These are phyloP conservation scores for Scartelaos histophorus DNA, from an alignment of 2,113 vertebrate genomes.

Conservation along the genomic window DNA sequence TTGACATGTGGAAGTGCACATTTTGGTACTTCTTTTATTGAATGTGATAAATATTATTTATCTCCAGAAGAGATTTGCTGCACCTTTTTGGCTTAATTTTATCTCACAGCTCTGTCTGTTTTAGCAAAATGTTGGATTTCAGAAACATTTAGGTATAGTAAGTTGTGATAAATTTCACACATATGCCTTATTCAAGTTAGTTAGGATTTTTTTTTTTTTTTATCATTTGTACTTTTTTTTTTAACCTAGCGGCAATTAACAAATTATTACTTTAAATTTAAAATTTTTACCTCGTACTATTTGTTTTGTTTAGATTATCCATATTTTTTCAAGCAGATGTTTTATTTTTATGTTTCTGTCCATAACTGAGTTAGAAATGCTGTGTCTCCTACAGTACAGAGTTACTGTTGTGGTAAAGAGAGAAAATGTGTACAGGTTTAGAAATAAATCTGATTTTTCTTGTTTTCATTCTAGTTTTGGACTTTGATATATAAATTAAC, in stretches of 20 bases:
- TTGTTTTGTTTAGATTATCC: conserved; percentile 54
- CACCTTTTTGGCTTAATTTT: conserved; percentile 8
- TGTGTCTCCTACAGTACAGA: conserved; percentile 22
- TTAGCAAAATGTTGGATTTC: conserved; percentile 17
- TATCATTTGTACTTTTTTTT: conserved; percentile 60
- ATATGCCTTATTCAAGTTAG: conserved; percentile 68
- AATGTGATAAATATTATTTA: conserved; percentile 44
- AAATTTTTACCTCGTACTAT: conserved; percentile 56
- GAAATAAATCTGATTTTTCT: conserved; percentile 59
- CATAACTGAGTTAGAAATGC: conserved; percentile 37
- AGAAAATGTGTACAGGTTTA: conserved; percentile 50
- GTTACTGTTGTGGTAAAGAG: conserved; percentile 41
- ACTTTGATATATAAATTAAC: neutral
- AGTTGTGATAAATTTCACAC: conserved; percentile 60
- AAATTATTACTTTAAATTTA: conserved; percentile 46
- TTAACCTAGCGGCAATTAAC: conserved; percentile 25
- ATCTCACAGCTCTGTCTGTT: conserved; percentile 21
- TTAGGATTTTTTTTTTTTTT: conserved; percentile 28
- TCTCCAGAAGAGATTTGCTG: conserved; percentile 22
- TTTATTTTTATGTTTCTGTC: conserved; percentile 61
- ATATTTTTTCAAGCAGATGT: conserved; percentile 57
- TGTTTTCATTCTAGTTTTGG: conserved; percentile 13
- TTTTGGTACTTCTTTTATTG: conserved; percentile 24
- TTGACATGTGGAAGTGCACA: conserved; percentile 36
- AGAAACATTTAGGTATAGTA: conserved; percentile 42